Percentiles rank a stretch among this genome's conserved stretches.
Conservation (phyloP, 2,113 vertebrate species). For the Suncus etruscus region DNA sequence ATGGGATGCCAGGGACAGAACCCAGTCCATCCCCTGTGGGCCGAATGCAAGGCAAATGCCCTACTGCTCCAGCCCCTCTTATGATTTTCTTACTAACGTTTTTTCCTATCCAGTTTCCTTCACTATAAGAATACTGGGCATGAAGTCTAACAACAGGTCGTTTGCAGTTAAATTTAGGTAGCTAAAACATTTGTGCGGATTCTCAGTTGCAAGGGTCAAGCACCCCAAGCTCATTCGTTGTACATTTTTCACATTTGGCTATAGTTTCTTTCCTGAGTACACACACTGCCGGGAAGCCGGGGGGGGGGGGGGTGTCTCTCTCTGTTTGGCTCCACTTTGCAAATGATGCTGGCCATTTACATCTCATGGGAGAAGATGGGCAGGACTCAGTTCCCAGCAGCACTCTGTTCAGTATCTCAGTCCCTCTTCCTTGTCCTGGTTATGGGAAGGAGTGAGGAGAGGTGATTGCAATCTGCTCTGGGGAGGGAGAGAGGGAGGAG, state of each 20-base stretch:
- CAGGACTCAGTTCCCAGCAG: fast-evolving
- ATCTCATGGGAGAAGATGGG: background rate
- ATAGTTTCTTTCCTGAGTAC: background rate
- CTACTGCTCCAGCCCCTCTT: background rate
- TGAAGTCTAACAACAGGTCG: background rate
- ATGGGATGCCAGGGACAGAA: too few species aligned
- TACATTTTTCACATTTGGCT: background rate
- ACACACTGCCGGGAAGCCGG: background rate
- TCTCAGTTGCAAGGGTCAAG: background rate
- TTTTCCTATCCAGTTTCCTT: background rate
- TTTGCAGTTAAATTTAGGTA: background rate
- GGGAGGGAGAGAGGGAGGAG: background rate
- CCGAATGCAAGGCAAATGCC: too few species aligned
- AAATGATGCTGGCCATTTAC: too few species aligned
- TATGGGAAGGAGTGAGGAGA: background rate
- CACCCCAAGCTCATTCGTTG: background rate
- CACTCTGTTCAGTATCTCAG: too few species aligned
- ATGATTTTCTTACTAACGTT: background rate
- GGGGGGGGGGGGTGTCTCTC: background rate
- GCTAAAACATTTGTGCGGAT: background rate
- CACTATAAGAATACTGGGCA: background rate
- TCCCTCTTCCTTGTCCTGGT: too few species aligned
- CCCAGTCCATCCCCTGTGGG: too few species aligned
- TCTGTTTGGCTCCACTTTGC: background rate
- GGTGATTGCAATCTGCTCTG: background rate